Evolutionary conservation across 2,113 vertebrate species (phyloP).

Genomic region (Brachirus orientalis): DNA sequence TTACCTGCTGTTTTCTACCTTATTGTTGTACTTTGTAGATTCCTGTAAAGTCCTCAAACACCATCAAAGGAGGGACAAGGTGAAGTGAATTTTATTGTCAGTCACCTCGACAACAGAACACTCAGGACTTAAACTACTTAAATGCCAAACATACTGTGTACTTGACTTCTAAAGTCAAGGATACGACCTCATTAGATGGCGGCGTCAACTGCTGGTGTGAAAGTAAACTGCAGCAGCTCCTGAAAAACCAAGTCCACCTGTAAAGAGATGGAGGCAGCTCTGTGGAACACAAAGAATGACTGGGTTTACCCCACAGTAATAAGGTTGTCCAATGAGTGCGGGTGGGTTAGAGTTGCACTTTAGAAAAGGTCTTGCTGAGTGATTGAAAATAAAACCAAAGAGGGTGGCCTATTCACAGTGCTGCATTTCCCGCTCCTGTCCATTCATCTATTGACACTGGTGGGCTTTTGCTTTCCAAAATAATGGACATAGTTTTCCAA

Average conservation of each 20-base stretch:
- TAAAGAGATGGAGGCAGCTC: conserved; percentile 20
- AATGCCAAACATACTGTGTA: not conserved
- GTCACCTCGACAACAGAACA: not conserved
- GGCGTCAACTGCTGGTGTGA: not conserved
- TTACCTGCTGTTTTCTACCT: too few species aligned
- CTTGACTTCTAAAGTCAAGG: conserved; percentile 9
- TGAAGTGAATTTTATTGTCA: conserved; percentile 6
- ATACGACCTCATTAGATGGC: conserved; percentile 3
- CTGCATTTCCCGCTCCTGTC: conserved; percentile 28
- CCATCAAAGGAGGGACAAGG: not conserved
- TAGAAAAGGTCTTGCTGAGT: conserved; percentile 43
- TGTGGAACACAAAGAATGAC: conserved; percentile 21
- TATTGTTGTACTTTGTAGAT: too few species aligned
- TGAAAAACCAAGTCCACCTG: conserved; percentile 1
- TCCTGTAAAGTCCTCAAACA: not conserved
- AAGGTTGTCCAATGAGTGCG: conserved; percentile 30
- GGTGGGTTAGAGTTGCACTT: conserved; percentile 53
- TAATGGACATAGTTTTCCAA: too few species aligned
- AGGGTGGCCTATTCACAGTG: conserved; percentile 48
- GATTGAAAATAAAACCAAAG: conserved; percentile 55
- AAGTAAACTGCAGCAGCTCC: conserved; percentile 10
- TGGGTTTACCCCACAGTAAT: conserved; percentile 29
- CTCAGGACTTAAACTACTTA: not conserved
- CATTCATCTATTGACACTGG: conserved; percentile 26
- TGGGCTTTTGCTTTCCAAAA: conserved; percentile 5